Evolutionary conservation across 2,797 vertebrate species (phyloP).

Genomic region (Pitangus sulphuratus): DNA sequence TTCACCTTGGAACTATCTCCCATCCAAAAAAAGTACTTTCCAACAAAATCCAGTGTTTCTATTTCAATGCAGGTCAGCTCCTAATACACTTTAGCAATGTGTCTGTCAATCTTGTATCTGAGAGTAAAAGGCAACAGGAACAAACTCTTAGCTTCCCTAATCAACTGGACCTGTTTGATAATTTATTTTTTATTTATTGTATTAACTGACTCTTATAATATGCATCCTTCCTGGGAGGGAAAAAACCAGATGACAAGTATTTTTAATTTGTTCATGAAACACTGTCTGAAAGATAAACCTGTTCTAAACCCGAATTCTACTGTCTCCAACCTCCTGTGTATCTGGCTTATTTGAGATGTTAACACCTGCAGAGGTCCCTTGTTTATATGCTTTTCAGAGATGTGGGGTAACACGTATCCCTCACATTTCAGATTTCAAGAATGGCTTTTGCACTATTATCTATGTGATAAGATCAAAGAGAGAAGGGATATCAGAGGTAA

Average conservation of each 20-base stretch:
- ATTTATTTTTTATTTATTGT: not conserved
- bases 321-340: not conserved
- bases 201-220: not conserved
- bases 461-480: not conserved
- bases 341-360: not conserved
- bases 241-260: not conserved
- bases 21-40: not conserved
- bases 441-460: not conserved
- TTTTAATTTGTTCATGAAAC: not conserved
- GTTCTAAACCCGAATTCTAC: not conserved
- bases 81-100: not conserved
- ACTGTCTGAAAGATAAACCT: not conserved
- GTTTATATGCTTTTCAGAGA: not conserved
- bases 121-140: not conserved
- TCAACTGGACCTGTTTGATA: not conserved
- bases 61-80: not conserved
- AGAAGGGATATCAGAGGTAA: not conserved
- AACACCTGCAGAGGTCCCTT: not conserved
- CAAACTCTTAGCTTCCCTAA: not conserved
- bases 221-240: not conserved
- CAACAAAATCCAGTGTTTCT: not conserved
- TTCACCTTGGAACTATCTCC: not conserved
- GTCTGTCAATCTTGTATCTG: too few species aligned
- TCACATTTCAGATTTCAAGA: not conserved
- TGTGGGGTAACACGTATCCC: not conserved